A percentile compares a stretch with the other conserved stretches of the same genome.
Conservation (phyloP, 2,888 invertebrate species). For the Tholera decimalis region DNA sequence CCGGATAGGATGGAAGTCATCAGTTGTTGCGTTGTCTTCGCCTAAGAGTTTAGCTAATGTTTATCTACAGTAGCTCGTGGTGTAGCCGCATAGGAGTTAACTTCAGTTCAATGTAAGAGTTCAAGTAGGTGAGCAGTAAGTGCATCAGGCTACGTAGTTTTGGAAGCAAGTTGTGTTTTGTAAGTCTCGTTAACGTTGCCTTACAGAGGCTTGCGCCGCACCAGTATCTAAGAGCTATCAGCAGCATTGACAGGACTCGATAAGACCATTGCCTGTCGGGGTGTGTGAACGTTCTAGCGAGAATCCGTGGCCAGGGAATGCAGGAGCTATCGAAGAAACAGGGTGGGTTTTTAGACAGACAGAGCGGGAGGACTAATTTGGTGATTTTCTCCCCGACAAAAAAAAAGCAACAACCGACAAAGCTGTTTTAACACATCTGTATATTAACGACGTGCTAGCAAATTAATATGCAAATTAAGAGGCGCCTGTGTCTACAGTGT, state of each 20-base stretch:
- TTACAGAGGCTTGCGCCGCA: not conserved
- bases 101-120: conserved; percentile 28
- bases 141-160: conserved; percentile 31
- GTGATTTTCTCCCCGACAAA: too few species aligned
- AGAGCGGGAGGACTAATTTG: too few species aligned
- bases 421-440: conserved; percentile 61
- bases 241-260: too few species aligned
- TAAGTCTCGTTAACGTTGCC: conserved; percentile 19
- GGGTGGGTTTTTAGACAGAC: too few species aligned
- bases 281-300: too few species aligned
- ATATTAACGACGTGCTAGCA: conserved; percentile 63
- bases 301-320: too few species aligned
- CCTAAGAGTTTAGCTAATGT: not conserved
- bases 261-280: too few species aligned
- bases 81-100: conserved; percentile 23
- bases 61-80: not conserved
- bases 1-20: not conserved
- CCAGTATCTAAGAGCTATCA: conserved; percentile 20
- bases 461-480: conserved; percentile 74
- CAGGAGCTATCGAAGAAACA: too few species aligned
- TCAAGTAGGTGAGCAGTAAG: conserved; percentile 42
- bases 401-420: conserved; percentile 28
- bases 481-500: conserved; percentile 44
- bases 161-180: conserved; percentile 13
- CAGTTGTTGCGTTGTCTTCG: not conserved